Evolutionary conservation across 1,140 invertebrate species (phyloP).

Genomic region (Micrasema longulum): DNA sequence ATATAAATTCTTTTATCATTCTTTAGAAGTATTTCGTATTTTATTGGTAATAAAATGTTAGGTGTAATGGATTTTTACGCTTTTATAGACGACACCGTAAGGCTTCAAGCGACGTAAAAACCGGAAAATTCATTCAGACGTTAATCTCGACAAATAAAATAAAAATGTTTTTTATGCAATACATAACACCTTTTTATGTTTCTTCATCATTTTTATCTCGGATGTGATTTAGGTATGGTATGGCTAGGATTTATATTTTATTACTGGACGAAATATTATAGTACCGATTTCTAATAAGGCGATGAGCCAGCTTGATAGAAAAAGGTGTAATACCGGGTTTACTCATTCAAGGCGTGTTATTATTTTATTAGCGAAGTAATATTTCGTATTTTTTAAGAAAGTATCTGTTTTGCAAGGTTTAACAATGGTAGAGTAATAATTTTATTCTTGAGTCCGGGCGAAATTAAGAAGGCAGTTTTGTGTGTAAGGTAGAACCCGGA

Average conservation of each 20-base stretch:
- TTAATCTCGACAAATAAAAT: conserved; percentile 30
- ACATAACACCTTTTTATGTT: conserved; percentile 31
- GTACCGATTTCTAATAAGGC: too few species aligned
- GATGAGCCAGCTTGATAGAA: too few species aligned
- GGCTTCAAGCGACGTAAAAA: conserved; percentile 29
- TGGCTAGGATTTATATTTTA: conserved; percentile 11
- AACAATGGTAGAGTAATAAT: too few species aligned
- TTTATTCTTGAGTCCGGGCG: too few species aligned
- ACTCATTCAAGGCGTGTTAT: too few species aligned
- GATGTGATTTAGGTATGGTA: conserved; percentile 6
- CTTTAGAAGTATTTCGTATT: conserved; percentile 27
- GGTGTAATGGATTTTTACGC: conserved; percentile 47
- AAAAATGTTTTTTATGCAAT: conserved; percentile 35
- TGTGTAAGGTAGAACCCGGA: too few species aligned
- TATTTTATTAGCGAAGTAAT: too few species aligned
- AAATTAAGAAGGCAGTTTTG: too few species aligned
- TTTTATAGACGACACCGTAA: conserved; percentile 33
- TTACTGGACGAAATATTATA: background rate
- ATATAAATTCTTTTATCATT: conserved; percentile 39
- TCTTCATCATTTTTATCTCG: conserved; percentile 28
- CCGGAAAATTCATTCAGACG: conserved; percentile 31
- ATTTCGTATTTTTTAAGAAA: too few species aligned
- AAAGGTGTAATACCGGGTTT: too few species aligned
- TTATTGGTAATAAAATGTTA: conserved; percentile 46
- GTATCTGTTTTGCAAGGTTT: too few species aligned